phyloP scores from a whole-genome alignment of 2,113 vertebrate genomes.

The Gambusia affinis region DNA sequence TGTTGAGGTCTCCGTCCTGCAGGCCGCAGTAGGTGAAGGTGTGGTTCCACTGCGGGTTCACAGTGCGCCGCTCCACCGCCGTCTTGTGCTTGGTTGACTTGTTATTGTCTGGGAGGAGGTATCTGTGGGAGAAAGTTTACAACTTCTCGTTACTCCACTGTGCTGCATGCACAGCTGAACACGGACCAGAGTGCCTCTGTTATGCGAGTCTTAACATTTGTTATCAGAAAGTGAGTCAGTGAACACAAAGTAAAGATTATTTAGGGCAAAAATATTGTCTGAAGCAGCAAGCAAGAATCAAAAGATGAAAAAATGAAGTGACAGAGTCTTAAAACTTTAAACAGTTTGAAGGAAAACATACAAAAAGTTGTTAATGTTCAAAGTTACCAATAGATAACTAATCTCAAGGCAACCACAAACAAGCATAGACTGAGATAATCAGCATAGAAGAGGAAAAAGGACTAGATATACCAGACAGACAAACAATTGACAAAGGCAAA shows the following conservation, averaged over 20 bases:
- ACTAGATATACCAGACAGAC: background rate
- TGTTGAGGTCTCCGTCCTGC: conserved; percentile 86
- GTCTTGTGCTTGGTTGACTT: conserved; percentile 99
- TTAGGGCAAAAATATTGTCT: background rate
- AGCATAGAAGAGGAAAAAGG: background rate
- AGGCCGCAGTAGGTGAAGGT: conserved; percentile 92
- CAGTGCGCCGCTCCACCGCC: conserved; percentile 86
- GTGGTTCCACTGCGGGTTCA: conserved; percentile 97
- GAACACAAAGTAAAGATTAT: background rate
- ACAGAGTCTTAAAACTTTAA: too few relatives aligned
- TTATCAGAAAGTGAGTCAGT: background rate
- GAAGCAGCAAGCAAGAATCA: too few relatives aligned
- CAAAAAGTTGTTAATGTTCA: background rate
- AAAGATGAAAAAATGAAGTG: too few relatives aligned
- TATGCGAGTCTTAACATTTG: background rate
- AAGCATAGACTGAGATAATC: background rate
- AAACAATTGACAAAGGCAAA: background rate
- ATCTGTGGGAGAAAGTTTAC: conserved; percentile 72
- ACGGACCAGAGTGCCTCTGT: background rate
- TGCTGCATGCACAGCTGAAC: background rate
- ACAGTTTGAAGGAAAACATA: too few relatives aligned
- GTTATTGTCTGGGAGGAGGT: conserved; percentile 92
- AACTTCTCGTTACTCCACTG: background rate
- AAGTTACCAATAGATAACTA: background rate
- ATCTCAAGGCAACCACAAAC: background rate